Conservation (phyloP, 2,797 vertebrate species). For the Lateolabrax maculatus region DNA sequence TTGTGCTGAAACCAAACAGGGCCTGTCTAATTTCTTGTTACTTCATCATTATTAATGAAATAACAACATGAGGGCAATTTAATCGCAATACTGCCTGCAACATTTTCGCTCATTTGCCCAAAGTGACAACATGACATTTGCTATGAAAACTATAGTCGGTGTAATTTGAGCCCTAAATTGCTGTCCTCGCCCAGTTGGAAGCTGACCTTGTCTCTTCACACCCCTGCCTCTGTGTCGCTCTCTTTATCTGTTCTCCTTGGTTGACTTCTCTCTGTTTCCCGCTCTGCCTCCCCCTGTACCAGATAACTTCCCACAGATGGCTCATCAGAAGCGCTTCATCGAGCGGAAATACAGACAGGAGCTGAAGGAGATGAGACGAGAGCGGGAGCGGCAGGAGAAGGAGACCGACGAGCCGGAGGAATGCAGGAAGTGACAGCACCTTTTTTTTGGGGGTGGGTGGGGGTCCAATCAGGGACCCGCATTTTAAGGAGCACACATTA, state of each 20-base stretch:
- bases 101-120: constrained; percentile 50
- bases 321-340: constrained; percentile 99
- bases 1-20: constrained; percentile 70
- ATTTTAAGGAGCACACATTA: too few species aligned
- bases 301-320: constrained; percentile 99
- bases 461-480: constrained; percentile 20
- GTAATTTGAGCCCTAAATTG: constrained; percentile 45
- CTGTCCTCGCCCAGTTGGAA: constrained; percentile 44
- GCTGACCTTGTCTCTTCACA: constrained; percentile 66
- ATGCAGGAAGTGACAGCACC: constrained; percentile 87
- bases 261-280: constrained; percentile 53
- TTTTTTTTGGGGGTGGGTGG: background rate
- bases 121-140: constrained; percentile 54
- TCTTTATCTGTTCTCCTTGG: constrained; percentile 66
- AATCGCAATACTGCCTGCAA: constrained; percentile 18
- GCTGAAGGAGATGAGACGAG: constrained; percentile 98
- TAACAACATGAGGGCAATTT: constrained; percentile 54
- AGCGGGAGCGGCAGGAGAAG: constrained; percentile 95
- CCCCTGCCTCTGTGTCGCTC: constrained; percentile 45
- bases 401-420: constrained; percentile 92
- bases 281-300: constrained; percentile 62
- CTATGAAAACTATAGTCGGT: constrained; percentile 9
- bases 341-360: constrained; percentile 99
- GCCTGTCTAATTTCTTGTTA: constrained; percentile 70
- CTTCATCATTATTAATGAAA: constrained; percentile 71